Evolutionary conservation across 2,113 vertebrate species (phyloP), one percentile per base, ranked within the genome.

Genomic region (Brevimyrus niger): DNA sequence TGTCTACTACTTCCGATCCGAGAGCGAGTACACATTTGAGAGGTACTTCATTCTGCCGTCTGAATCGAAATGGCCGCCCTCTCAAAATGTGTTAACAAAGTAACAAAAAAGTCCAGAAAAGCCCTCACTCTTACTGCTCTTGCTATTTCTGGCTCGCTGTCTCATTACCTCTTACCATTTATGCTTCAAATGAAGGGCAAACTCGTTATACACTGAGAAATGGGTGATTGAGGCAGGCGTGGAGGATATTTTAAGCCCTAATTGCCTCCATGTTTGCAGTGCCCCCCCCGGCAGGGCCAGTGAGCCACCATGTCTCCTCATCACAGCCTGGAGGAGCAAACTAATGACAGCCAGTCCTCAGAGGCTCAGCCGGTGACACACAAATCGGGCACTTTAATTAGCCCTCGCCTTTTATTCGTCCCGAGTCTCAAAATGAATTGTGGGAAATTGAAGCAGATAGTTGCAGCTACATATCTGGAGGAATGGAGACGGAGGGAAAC

Each of bases 1-100:
- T 0, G 96, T 99, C 91, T 99, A 99, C 94, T 99, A 98, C 93
- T 99, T 99, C 96, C 95, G 98, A 95, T 98, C 98, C 0, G 98
- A 99, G 93, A 99, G 97, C 9, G 97, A 99, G 93, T 99, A 99
- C 92, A 97, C 97, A 0, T 99, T 99, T 84, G 97, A 99, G 92
- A 97, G 98, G 98, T 99, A 94, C 73, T 42, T 38, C 69, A 7
- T 15, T 35, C 35, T 38, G n/a, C 31, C 35, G 15, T 80, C 73
- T 38, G 35, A 69, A 69, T 31, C n/a, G 10, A 31, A 13, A 4
- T 27, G n/a, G 9, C 61, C 9, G 61, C 27, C 27, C 61, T 31
- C 61, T 69, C n/a, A 69, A 69, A 69, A 69, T 1, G n/a, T 69
- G 61, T 69, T 69, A 69, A 27, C 58, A 23, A 61, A 27, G 58